A percentile compares a stretch with the other conserved stretches of the same genome.
Conservation (phyloP, 2,113 vertebrate genomes). For the Nanorana parkeri region DNA sequence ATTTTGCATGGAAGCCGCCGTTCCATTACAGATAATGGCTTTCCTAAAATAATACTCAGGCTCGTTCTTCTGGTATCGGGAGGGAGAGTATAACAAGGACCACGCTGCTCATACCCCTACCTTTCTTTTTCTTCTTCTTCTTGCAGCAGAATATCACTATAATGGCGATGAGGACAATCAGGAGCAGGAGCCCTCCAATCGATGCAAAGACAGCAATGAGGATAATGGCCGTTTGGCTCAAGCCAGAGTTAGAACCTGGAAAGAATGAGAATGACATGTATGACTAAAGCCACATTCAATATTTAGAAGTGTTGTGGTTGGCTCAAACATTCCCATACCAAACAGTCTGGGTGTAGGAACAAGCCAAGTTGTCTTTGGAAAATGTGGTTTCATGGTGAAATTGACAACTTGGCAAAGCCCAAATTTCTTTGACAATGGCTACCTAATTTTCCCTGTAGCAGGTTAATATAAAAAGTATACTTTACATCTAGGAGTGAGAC, state of each 20-base stretch:
- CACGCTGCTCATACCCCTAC: slow-evolving; percentile 6
- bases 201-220: slow-evolving; percentile 67
- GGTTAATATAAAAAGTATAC: no score
- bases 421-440: no score
- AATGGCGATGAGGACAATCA: slow-evolving; percentile 64
- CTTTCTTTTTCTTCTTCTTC: slow-evolving; percentile 65
- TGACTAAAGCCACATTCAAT: no score
- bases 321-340: no score
- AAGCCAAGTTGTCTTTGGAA: no score
- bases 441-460: no score
- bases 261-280: not conserved
- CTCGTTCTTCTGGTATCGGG: not conserved
- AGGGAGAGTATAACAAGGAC: not conserved
- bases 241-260: not conserved
- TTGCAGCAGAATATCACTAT: slow-evolving; percentile 68
- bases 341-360: no score
- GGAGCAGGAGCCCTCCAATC: slow-evolving; percentile 66
- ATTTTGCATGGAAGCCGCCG: slow-evolving; percentile 38
- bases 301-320: no score
- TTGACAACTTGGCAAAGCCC: no score
- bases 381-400: no score
- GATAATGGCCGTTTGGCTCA: slow-evolving; percentile 56
- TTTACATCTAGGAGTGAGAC: no score
- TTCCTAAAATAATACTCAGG: slow-evolving; percentile 39
- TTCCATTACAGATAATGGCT: slow-evolving; percentile 23